These are phyloP conservation scores for Aphaenogaster floridana DNA, from an alignment of 1,140 invertebrate species.

Conservation along the genomic window DNA sequence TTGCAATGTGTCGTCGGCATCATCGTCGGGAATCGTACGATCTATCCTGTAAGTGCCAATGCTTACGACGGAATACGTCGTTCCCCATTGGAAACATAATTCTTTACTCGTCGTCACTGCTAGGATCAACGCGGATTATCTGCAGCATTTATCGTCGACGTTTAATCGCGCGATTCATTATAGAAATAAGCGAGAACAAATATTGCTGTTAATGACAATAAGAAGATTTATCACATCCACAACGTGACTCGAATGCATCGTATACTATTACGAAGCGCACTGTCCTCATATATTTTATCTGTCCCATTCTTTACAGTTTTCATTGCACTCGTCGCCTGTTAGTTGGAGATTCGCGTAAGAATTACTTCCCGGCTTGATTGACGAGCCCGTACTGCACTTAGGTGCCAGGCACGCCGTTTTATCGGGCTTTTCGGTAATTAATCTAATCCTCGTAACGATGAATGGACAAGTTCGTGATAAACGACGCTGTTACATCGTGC, in stretches of 20 bases:
- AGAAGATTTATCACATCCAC: not conserved
- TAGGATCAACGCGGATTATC: not conserved
- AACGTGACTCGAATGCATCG: not conserved
- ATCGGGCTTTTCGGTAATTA: constrained; percentile 61
- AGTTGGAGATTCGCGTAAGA: constrained; percentile 40
- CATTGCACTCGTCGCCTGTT: constrained; percentile 13
- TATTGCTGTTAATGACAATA: not conserved
- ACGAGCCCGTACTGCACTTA: constrained; percentile 57
- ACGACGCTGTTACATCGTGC: constrained; percentile 61
- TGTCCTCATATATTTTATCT: constrained; percentile 20
- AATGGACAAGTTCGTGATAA: constrained; percentile 63
- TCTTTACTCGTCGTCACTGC: not conserved
- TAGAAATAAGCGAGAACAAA: constrained; percentile 15
- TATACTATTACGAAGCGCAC: not conserved
- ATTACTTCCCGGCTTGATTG: constrained; percentile 62
- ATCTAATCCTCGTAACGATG: constrained; percentile 60
- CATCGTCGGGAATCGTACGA: constrained; percentile 9
- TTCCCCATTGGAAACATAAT: not conserved
- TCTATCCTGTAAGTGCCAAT: not conserved
- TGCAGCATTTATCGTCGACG: not conserved
- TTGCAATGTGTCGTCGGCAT: constrained; percentile 31
- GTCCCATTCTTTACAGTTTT: constrained; percentile 14
- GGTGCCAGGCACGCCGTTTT: constrained; percentile 51
- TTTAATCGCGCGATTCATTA: constrained; percentile 5
- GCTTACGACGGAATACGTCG: not conserved